Base-by-base conservation (phyloP, 2,113 vertebrate species). In the Sander lucioperca region DNA sequence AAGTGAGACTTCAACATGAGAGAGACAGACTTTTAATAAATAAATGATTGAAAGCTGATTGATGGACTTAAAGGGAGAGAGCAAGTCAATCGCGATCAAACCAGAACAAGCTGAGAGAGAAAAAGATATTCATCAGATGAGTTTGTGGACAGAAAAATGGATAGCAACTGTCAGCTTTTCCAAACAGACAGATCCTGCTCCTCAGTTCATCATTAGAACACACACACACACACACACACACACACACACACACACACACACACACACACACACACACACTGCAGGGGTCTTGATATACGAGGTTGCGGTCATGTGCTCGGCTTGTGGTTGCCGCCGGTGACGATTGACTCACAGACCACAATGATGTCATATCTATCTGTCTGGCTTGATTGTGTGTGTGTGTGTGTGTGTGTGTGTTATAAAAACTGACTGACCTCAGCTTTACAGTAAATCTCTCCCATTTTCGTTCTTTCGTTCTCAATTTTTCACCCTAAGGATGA, bases 321-420 rank as follows among this genome's bases (percentile, higher is more conserved):
- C 82, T 83, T 23, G 72, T 25, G 56, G 89, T 86, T 63, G 75
- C 84, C 77, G 74, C 86, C 90, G 39, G 57, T 80, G 77, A 72
- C 57, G 86, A 87, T 62, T 81, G 83, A 87, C 88, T 89, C 86
- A 80, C 77, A 75, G 62, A 83, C 88, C 78, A 62, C 82, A 58
- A 90, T 93, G 91, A 93, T 88, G 88, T 92, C 88, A 92, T 79
- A 88, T 86, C 80, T 33, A 86, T 86, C 80, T 91, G 89, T 92
- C 87, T 89, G 87, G 75, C 36, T 74, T 70, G 80, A 71, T 85
- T 74, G 64, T 72, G 43, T 79, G 39, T 72, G 68, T 69, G 57
- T 77, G 74, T 59, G 39, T 51, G 59, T 63, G 51, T 39, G 62
- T 69, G 72, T 70, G 58, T 48, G 63, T 30, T 23, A 47, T 77